Percentiles rank a stretch among this genome's conserved stretches.
phyloP scores from a whole-genome alignment of 2,888 invertebrate species.

The Atrina japonica region DNA sequence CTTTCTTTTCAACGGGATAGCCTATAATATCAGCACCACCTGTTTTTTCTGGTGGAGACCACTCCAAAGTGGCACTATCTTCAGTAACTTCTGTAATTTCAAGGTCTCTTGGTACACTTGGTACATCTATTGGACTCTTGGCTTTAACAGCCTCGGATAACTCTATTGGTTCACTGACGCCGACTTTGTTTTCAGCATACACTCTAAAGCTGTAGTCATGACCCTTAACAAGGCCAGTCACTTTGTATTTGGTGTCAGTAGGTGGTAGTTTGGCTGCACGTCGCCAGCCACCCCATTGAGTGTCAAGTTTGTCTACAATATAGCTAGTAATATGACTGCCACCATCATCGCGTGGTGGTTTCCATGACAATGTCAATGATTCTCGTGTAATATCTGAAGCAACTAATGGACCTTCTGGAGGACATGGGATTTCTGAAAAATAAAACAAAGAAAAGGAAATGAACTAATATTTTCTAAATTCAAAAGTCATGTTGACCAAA shows the following conservation, averaged over 20 bases:
- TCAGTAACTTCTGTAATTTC: conserved; percentile 67
- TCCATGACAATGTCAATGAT: conserved; percentile 77
- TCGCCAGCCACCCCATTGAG: conserved; percentile 71
- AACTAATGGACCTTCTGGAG: conserved; percentile 68
- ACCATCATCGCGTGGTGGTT: conserved; percentile 76
- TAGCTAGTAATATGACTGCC: conserved; percentile 77
- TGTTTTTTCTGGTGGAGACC: conserved; percentile 93
- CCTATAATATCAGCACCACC: conserved; percentile 85
- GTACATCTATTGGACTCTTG: conserved; percentile 74
- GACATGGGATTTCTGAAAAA: conserved; percentile 69
- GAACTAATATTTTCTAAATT: no score
- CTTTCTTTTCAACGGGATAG: conserved; percentile 78
- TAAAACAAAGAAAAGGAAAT: no score
- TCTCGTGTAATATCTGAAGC: conserved; percentile 63
- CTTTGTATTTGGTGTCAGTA: conserved; percentile 48
- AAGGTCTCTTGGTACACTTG: conserved; percentile 72
- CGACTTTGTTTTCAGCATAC: conserved; percentile 79
- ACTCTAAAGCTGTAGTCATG: conserved; percentile 78
- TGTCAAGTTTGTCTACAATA: conserved; percentile 73
- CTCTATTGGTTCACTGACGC: conserved; percentile 84
- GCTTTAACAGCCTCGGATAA: conserved; percentile 86
- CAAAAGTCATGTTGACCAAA: no score
- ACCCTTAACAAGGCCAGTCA: conserved; percentile 64
- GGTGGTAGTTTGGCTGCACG: conserved; percentile 64
- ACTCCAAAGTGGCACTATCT: conserved; percentile 87